Base-by-base conservation (phyloP, 2,113 vertebrate species). In the Cettia cetti region DNA sequence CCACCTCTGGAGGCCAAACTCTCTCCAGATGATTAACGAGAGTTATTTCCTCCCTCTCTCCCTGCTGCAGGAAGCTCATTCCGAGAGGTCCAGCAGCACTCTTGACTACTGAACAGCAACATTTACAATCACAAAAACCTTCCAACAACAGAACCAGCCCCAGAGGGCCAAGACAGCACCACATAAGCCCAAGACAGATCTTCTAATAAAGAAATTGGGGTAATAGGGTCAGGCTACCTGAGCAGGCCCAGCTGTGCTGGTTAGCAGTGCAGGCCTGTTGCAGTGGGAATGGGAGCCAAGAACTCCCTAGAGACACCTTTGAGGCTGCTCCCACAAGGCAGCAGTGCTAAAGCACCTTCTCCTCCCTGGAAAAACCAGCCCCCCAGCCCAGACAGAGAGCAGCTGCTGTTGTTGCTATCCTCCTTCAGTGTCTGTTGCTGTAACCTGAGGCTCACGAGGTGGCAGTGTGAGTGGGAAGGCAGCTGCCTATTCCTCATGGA, bases 11-110 rank as follows among this genome's bases (percentile, higher is more conserved):
- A 96, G 77, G 86, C 89, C 1, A 1, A 74, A 79, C 68, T 52
- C 89, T 89, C 93, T 78, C 70, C 1, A 2, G 5, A 33, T 90
- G 94, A 96, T 94, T 94, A 94, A 97, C 27, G 7, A 70, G 76
- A 90, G 85, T 71, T 44, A 96, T 95, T 95, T 93, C 72, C 89
- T 94, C 47, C 42, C 71, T 68, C 79, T 77, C 86, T 81, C 64
- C 86, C 80, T 69, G 79, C 59, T 23, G 21, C 74, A 60, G 39
- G 33, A 72, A 61, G 63, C 26, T 40, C 44, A 71, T 76, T 68
- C 57, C 44, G 78, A 6, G 10, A 88, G 52, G 60, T 80, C 85
- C 84, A 95, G 71, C 82, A 90, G 53, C 53, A 15, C 27, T 72
- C 71, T 19, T 74, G 74, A 75, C 74, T 92, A 88, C 59, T 65